Conservation (phyloP, 1,140 invertebrate genomes). For the Chironomus striatipennis region DNA sequence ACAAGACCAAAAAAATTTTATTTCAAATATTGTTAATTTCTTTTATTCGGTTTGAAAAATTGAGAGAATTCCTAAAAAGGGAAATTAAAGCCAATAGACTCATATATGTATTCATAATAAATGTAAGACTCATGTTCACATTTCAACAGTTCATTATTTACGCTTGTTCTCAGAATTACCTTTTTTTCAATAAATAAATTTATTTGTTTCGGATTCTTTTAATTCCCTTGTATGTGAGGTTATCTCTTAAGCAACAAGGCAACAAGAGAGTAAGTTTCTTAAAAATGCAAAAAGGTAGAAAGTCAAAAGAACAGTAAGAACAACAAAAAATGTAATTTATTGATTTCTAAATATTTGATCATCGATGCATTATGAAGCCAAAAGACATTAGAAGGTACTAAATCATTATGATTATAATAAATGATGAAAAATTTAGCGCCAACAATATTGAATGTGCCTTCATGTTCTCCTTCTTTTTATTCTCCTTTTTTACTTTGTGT, state of each 20-base stretch:
- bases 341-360: slow-evolving; percentile 22
- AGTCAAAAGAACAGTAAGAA: neutral
- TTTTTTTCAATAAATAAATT: slow-evolving; percentile 3
- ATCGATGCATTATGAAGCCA: neutral
- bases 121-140: neutral
- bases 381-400: neutral
- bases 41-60: no score
- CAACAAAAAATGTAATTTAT: neutral
- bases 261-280: no score
- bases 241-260: no score
- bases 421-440: slow-evolving; percentile 15
- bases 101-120: no score
- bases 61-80: no score
- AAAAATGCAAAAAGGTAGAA: neutral
- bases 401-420: slow-evolving; percentile 17
- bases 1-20: no score
- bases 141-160: neutral
- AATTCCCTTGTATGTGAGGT: no score
- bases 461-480: neutral
- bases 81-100: no score
- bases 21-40: no score
- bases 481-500: no score
- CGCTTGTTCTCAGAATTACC: neutral
- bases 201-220: neutral
- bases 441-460: neutral